Percentiles rank a stretch among this genome's conserved stretches.
These are phyloP conservation scores for Platalea minor DNA, from an alignment of 2,797 vertebrate species.

Conservation along the genomic window DNA sequence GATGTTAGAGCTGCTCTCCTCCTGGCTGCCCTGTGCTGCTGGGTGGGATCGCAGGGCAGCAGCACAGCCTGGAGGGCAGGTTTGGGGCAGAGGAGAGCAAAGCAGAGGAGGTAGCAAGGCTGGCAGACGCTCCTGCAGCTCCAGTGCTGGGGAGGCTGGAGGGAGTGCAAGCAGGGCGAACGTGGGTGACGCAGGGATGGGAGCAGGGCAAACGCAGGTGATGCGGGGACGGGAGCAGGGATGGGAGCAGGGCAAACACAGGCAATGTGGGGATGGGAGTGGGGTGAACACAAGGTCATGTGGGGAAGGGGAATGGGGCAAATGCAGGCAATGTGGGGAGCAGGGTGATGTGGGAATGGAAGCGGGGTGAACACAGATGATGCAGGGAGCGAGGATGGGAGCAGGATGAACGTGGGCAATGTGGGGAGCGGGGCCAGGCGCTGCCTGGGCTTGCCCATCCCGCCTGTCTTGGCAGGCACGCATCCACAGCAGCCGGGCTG, in stretches of 20 bases:
- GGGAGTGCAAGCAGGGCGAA: neutral
- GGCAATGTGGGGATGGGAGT: neutral
- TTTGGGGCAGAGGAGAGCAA: neutral
- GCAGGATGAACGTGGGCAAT: neutral
- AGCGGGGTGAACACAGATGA: neutral
- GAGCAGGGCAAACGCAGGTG: neutral
- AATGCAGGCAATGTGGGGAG: neutral
- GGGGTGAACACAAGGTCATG: neutral
- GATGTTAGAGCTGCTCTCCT: neutral
- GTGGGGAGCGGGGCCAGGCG: neutral
- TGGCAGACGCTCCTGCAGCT: neutral
- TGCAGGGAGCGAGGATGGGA: neutral
- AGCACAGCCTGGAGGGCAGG: neutral
- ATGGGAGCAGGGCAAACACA: neutral
- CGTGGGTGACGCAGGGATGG: neutral
- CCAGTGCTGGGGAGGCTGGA: neutral
- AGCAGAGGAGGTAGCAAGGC: neutral
- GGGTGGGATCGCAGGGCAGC: neutral
- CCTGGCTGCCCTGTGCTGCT: neutral
- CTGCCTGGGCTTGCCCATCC: neutral
- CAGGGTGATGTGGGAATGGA: fast-evolving
- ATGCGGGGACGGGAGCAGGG: no score
- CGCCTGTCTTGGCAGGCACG: neutral
- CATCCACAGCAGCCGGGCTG: neutral
- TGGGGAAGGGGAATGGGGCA: neutral